Base-by-base conservation (phyloP, 2,113 vertebrate genomes). In the Dicrurus megarhynchus region DNA sequence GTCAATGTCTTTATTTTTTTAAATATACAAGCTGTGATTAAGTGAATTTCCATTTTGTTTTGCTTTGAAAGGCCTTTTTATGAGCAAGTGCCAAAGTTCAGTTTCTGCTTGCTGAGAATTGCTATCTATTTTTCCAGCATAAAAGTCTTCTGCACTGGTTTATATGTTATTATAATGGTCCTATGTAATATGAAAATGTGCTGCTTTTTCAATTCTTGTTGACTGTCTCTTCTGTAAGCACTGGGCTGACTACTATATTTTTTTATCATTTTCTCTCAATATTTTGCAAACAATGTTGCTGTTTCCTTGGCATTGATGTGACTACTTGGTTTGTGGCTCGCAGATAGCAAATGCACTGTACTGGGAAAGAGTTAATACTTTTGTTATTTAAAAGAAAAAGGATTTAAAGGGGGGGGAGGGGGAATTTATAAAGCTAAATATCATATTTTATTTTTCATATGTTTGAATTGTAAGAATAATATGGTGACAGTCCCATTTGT, bases 401-500 rank as follows among this genome's bases (percentile, higher is more conserved):
- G 16, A 90, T 83, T 95, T 93, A 83, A 75, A 53, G 32, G 42
- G 95, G 95, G 96, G 95, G 84, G 56, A 39, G 44, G 74, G 92
- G 49, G 33, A 70, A 96, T 98, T 98, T 98, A 96, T 98, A 98
- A 97, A 97, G 95, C 95, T 97, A 97, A 97, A 97, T 97, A 98
- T 97, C 96, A 97, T 97, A 97, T 97, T 98, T 98, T 98, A 98
- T 98, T 98, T 98, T 98, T 98, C 97, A 97, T 98, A 96, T 97
- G 97, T 98, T 96, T 90, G 73, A 97, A 97, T 93, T 96, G 95
- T 92, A 85, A 91, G 86, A 81, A 97, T 90, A 96, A 74, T 96
- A 92, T 96, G 91, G 97, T 98, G 97, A 96, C 87, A 64, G 95
- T 97, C 95, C 95, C 97, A 97, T 98, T 97, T 93, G 96, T 97